phyloP scores from a whole-genome alignment of 2,797 vertebrate species.

The Pipistrellus pygmaeus region DNA sequence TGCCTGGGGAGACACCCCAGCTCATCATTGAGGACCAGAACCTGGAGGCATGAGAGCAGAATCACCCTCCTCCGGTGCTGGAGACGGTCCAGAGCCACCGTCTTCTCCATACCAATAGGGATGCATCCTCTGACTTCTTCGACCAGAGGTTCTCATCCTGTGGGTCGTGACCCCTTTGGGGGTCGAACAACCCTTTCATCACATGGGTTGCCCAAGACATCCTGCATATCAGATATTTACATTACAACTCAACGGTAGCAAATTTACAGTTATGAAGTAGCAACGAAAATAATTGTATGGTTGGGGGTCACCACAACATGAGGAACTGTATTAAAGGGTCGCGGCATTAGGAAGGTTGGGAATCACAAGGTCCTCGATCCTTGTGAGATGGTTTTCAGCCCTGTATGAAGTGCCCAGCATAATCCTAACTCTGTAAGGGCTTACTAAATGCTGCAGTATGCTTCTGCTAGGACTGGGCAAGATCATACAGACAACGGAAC shows the following conservation, averaged over 20 bases:
- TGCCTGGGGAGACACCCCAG: background rate
- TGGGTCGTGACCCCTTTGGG: too few relatives aligned
- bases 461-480: background rate
- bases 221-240: too few relatives aligned
- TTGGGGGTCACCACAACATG: too few relatives aligned
- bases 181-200: too few relatives aligned
- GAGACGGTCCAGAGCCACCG: background rate
- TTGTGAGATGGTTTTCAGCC: background rate
- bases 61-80: background rate
- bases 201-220: too few relatives aligned
- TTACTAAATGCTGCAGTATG: background rate
- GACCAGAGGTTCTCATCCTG: too few relatives aligned
- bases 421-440: slow-evolving; percentile 5
- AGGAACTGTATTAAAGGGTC: too few relatives aligned
- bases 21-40: background rate
- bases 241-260: too few relatives aligned
- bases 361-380: background rate
- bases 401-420: background rate
- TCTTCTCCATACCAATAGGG: background rate
- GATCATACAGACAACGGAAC: background rate
- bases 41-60: background rate
- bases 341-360: too few relatives aligned
- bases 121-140: background rate
- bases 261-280: too few relatives aligned
- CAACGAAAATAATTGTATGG: too few relatives aligned